Evolutionary conservation across 2,113 vertebrate species (phyloP).

Genomic region (Climacteris rufus): DNA sequence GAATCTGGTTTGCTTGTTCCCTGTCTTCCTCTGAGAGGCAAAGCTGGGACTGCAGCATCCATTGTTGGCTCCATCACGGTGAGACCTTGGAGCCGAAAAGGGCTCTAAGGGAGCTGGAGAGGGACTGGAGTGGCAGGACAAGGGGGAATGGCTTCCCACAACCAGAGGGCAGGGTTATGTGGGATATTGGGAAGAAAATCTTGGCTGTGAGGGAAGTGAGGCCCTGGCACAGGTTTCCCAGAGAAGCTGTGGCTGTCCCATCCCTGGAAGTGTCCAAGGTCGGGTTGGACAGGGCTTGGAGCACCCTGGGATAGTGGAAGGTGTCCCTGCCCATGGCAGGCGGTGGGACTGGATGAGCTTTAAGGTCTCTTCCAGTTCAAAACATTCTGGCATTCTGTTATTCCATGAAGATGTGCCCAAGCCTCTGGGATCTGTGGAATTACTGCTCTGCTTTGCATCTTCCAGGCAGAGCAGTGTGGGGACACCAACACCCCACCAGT

Average conservation of each 20-base stretch:
- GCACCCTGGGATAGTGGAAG: fast-evolving
- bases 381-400: neutral
- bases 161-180: fast-evolving
- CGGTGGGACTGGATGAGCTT: neutral
- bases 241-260: neutral
- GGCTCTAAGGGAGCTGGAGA: neutral
- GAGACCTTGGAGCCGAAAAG: neutral
- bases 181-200: neutral
- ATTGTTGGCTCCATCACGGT: neutral
- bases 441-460: neutral
- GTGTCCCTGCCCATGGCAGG: neutral
- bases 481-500: fast-evolving
- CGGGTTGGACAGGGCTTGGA: fast-evolving
- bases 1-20: neutral
- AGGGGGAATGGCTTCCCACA: neutral
- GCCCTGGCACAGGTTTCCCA: neutral
- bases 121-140: neutral
- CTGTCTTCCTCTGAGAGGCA: neutral
- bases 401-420: neutral
- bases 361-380: neutral
- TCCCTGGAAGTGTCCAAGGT: neutral
- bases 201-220: fast-evolving
- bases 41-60: neutral
- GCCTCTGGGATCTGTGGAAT: neutral
- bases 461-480: neutral